Evolutionary conservation across 2,113 vertebrate species (phyloP), one percentile per base, ranked within the genome.

Genomic region (Amblyornis subalaris): DNA sequence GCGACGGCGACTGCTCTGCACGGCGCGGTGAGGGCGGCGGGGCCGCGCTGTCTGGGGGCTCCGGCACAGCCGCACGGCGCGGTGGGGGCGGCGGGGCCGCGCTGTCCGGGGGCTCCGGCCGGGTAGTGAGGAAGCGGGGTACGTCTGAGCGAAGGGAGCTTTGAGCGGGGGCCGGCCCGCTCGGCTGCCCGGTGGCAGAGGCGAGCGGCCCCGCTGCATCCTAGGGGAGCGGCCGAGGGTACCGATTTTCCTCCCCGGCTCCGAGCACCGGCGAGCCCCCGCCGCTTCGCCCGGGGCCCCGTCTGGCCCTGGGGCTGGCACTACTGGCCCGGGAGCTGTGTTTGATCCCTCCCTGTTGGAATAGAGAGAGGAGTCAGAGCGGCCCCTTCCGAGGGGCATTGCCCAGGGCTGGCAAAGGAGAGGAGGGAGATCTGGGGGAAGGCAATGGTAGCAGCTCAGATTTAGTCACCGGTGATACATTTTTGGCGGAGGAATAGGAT

Each of bases 1-100:
- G 62, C 8, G 38, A 25, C 17, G 28, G 54, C 8, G 36, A 10
- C 21, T 4, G 0, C 1, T 15, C 6, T 1, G 67, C 9, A 1
- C 25, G 44, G 44, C 26, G 33, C 14, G 85, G 94, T 91, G 79
- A 94, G 95, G 48, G 44, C 8, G 44, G 35, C 16, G 71, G 35
- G 21, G 14, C 10, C 9, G 60, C 26, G 21, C 28, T 15, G 61
- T 25, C 6, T 12, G 9, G 21, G 50, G 44, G 38, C 8, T 38
- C 12, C 26, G 19, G 33, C 33, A 3, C 35, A 10, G 73, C 36
- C 2, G 82, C 21, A 0, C 20, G 45, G 54, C 7, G 28, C 4
- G 89, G 95, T 94, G 85, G 94, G 96, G 50, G 40, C 7, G 55
- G 40, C 11, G 61, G 42, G 33, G 16, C 14, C 20, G 71, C 24